Evolutionary conservation across 2,113 vertebrate genomes (phyloP), one percentile per base, ranked within the genome.

Genomic region (Nipponia nippon): DNA sequence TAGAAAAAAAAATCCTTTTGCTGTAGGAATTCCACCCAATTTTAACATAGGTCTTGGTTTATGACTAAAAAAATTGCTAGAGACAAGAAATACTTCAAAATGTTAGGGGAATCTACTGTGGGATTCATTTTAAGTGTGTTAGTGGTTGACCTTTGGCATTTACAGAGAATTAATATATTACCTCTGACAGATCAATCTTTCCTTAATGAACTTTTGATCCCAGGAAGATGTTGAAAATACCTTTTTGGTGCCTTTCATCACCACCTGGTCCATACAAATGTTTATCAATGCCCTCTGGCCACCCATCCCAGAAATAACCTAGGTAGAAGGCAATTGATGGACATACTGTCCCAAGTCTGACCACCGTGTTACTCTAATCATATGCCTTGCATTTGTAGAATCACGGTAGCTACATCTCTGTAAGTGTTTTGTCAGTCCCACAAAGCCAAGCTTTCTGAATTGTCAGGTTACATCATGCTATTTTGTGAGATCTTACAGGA

Each of bases 341-440:
- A 89, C 70, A 8, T 58, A 38, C 13, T n/a, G 16, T 73, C 65
- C 29, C 34, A 69, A 32, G 21, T 52, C 44, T 83, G 26, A 55
- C 11, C 21, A 49, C 7, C 2, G 7, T 8, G 20, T 44, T 65
- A 17, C 27, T 52, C 56, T 46, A 47, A 17, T 42, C 11, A 12
- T 19, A 22, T 3, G 5, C 1, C 7, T 55, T 59, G n/a, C 6
- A 6, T 67, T 53, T 63, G 29, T 89, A 72, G 30, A 84, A 55
- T 84, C 17, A 58, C 0, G 0, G 21, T 36, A 66, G 16, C 36
- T 27, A 23, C 17, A 21, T 16, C 14, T 52, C 63, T 50, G 17
- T 47, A 56, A 58, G 11, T n/a, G 17, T 46, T 87, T 89, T 84
- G 38, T 52, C 63, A 81, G 46, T 53, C 32, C 15, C n/a, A 3